Conservation (phyloP, 1,140 invertebrate species). For the Scylla paramamosain region DNA sequence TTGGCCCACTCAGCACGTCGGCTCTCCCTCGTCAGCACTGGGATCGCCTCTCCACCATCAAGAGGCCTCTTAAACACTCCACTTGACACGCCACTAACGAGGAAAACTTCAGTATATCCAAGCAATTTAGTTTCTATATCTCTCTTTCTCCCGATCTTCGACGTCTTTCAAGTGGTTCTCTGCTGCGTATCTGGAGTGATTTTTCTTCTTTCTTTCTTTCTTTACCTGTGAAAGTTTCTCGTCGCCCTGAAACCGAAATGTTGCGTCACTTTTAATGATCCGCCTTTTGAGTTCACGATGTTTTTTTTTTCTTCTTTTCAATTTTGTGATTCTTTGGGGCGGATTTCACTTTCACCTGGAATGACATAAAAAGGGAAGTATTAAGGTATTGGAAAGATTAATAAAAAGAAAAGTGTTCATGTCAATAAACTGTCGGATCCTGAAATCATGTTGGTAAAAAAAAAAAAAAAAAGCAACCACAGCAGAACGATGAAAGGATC, state of each 20-base stretch:
- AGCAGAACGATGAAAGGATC: no score
- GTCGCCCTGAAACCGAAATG: background rate
- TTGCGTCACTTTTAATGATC: background rate
- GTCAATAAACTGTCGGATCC: no score
- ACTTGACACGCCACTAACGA: slow-evolving; percentile 19
- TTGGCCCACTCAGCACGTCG: background rate
- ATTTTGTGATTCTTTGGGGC: background rate
- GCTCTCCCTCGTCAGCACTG: background rate
- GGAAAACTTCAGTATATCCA: background rate
- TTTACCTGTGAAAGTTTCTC: background rate
- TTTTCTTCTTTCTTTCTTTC: background rate
- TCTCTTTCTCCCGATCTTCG: no score
- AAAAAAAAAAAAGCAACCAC: no score
- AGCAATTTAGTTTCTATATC: background rate
- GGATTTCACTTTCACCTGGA: background rate
- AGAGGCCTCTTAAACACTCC: background rate
- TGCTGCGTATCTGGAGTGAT: no score
- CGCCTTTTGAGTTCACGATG: background rate
- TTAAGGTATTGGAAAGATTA: background rate
- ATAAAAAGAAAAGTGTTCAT: no score
- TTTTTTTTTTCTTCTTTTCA: background rate
- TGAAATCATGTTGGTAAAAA: no score
- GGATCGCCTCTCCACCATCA: background rate
- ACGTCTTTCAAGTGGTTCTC: no score
- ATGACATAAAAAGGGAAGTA: background rate